Evolutionary conservation across 2,888 invertebrate species (phyloP).

Genomic region (Diaphora mendica): DNA sequence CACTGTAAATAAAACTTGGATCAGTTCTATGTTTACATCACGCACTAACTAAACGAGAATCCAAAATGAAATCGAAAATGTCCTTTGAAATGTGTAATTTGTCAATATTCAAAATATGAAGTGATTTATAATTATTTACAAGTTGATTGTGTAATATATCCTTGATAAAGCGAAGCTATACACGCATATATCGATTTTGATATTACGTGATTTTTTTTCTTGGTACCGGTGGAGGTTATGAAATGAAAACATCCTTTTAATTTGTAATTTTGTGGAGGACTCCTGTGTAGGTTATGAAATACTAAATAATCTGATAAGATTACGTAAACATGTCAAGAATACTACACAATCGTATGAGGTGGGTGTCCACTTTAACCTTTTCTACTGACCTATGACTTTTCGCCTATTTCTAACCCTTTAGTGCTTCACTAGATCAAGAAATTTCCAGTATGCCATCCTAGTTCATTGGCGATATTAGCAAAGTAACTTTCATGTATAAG

Average conservation of each 20-base stretch:
- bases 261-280: slow-evolving; percentile 54
- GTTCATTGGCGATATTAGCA: background rate
- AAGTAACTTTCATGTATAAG: background rate
- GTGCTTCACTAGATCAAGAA: slow-evolving; percentile 15
- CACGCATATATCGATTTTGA: slow-evolving; percentile 53
- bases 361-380: slow-evolving; percentile 37
- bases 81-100: slow-evolving; percentile 66
- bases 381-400: slow-evolving; percentile 31
- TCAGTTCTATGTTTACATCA: background rate
- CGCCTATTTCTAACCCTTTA: slow-evolving; percentile 12
- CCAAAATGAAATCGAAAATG: slow-evolving; percentile 61
- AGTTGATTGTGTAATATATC: slow-evolving; percentile 78
- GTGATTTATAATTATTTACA: slow-evolving; percentile 79
- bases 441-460: background rate
- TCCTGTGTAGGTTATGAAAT: slow-evolving; percentile 69
- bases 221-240: slow-evolving; percentile 79
- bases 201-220: slow-evolving; percentile 61
- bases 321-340: slow-evolving; percentile 81
- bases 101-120: slow-evolving; percentile 77
- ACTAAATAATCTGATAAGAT: slow-evolving; percentile 63
- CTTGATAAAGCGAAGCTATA: slow-evolving; percentile 58
- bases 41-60: slow-evolving; percentile 41
- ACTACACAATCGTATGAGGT: slow-evolving; percentile 81
- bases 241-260: slow-evolving; percentile 59
- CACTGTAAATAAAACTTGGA: background rate